Evolutionary conservation across 2,797 vertebrate genomes (phyloP).

Genomic region (Gymnocypris eckloni): DNA sequence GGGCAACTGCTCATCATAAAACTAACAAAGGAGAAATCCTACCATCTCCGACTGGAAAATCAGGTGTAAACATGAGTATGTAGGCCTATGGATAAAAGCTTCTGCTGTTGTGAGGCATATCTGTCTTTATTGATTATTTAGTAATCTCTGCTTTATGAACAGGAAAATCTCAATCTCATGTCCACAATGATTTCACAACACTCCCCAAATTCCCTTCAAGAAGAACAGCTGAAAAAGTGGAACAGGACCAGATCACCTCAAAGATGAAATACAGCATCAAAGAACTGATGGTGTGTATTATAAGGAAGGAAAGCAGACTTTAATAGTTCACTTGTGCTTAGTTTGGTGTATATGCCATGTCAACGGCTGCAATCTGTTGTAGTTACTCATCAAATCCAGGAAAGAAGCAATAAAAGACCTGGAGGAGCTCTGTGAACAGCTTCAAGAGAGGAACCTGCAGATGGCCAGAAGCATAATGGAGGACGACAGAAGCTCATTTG

Average conservation of each 20-base stretch:
- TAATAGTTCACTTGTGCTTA: neutral
- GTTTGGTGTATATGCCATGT: neutral
- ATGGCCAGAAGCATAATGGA: slow-evolving; percentile 61
- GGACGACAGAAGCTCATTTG: slow-evolving; percentile 59
- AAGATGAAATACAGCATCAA: slow-evolving; percentile 24
- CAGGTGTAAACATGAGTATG: slow-evolving; percentile 26
- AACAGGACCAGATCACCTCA: slow-evolving; percentile 4
- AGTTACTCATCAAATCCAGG: slow-evolving; percentile 66
- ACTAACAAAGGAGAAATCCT: neutral
- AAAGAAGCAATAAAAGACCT: slow-evolving; percentile 63
- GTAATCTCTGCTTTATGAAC: neutral
- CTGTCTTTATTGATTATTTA: neutral
- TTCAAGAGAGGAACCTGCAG: slow-evolving; percentile 61
- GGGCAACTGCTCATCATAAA: slow-evolving; percentile 16
- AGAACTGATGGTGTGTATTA: slow-evolving; percentile 51
- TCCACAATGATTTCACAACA: slow-evolving; percentile 13
- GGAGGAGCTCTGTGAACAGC: slow-evolving; percentile 51
- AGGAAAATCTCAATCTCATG: slow-evolving; percentile 21
- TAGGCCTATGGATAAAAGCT: neutral
- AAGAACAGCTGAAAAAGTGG: neutral
- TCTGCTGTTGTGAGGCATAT: neutral
- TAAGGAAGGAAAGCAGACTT: neutral
- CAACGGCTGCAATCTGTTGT: slow-evolving; percentile 17
- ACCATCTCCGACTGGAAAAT: slow-evolving; percentile 15
- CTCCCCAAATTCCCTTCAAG: neutral